Conservation (phyloP, 2,113 vertebrate genomes). For the Physeter macrocephalus region DNA sequence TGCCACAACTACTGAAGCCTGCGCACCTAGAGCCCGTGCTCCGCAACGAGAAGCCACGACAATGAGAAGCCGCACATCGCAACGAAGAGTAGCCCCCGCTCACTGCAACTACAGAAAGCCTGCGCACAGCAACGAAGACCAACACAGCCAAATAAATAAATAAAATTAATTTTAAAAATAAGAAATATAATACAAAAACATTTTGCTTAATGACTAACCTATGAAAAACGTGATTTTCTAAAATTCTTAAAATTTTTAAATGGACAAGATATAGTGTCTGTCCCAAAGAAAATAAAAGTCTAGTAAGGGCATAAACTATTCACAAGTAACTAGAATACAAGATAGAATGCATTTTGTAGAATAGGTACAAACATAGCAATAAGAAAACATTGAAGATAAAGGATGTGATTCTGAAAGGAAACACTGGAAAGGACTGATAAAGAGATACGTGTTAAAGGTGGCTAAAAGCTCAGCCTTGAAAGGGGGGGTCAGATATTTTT, state of each 20-base stretch:
- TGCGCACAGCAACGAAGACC: no score
- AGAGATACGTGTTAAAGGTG: neutral
- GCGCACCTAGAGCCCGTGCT: no score
- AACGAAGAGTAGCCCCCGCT: no score
- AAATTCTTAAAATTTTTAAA: neutral
- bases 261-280: neutral
- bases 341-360: neutral
- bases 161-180: no score
- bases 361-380: neutral
- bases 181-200: neutral
- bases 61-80: no score
- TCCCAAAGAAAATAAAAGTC: neutral
- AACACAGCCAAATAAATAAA: no score
- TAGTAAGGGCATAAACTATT: neutral
- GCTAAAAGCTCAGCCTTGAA: neutral
- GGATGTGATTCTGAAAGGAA: neutral
- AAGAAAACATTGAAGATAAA: neutral
- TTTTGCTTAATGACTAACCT: neutral
- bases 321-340: neutral
- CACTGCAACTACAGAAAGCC: no score
- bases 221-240: neutral
- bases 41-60: no score
- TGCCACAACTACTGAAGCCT: no score
- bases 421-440: neutral
- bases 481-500: neutral